These are phyloP conservation scores for Bedellia somnulentella DNA, from an alignment of 2,888 invertebrate species.

Conservation along the genomic window DNA sequence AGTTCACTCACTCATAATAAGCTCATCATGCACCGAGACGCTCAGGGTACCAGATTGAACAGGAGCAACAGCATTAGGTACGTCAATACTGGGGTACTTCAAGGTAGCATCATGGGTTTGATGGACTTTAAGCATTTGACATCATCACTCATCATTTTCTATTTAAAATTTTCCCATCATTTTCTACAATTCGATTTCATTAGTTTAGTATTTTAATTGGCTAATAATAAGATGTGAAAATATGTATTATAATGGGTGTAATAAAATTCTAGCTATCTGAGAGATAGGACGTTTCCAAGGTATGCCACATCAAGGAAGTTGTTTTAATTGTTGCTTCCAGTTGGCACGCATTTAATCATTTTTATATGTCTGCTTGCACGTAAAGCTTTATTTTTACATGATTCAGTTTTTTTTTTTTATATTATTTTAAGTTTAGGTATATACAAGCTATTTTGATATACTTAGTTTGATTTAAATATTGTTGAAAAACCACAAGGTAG, in stretches of 20 bases:
- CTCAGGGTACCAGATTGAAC: slow-evolving; percentile 70
- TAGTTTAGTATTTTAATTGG: no score
- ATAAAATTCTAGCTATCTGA: slow-evolving; percentile 75
- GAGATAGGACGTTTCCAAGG: slow-evolving; percentile 93
- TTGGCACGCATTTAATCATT: slow-evolving; percentile 59
- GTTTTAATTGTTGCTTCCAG: slow-evolving; percentile 39
- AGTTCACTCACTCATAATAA: slow-evolving; percentile 67
- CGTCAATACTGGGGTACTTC: slow-evolving; percentile 17
- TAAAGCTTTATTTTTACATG: slow-evolving; percentile 5
- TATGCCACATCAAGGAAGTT: slow-evolving; percentile 53
- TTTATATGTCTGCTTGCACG: slow-evolving; percentile 19
- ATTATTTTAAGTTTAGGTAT: no score
- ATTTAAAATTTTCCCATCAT: no score
- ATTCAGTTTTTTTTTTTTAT: no score
- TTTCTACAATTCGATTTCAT: no score
- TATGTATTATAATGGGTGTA: background rate
- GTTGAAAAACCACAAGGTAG: no score
- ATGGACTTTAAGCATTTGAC: no score
- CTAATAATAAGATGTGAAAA: no score
- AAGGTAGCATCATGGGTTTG: background rate
- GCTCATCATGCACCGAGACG: slow-evolving; percentile 61
- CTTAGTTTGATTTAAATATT: no score
- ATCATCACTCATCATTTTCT: no score
- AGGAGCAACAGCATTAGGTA: slow-evolving; percentile 93
- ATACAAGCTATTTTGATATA: no score